Evolutionary conservation across 64 coral and sea anemone genomes (phyloP).

Genomic region (Montipora capricornis): DNA sequence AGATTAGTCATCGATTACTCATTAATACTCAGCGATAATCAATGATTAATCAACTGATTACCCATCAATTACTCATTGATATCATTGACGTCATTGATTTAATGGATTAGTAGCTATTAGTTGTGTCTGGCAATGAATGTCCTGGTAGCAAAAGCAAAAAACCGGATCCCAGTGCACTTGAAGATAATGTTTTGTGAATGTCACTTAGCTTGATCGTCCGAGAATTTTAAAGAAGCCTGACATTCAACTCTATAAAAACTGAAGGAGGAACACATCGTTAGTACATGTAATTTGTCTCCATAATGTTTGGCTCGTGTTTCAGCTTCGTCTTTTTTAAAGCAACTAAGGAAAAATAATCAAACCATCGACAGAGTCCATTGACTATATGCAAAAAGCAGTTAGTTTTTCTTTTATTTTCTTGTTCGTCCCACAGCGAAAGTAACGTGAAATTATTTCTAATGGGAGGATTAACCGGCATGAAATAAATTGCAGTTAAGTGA

Average conservation of each 20-base stretch:
- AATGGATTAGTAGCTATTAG: constrained; percentile 69
- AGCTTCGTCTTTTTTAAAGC: too few relatives aligned
- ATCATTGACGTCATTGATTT: constrained; percentile 55
- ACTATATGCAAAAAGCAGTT: too few relatives aligned
- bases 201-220: constrained; percentile 69
- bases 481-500: constrained; percentile 65
- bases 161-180: constrained; percentile 64
- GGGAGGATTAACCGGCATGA: constrained; percentile 61
- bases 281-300: constrained; percentile 76
- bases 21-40: constrained; percentile 48
- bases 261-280: constrained; percentile 78
- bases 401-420: too few relatives aligned
- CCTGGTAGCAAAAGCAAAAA: constrained; percentile 71
- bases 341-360: too few relatives aligned
- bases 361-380: too few relatives aligned
- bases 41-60: constrained; percentile 66
- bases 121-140: constrained; percentile 69
- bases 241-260: constrained; percentile 71
- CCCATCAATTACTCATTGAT: constrained; percentile 65
- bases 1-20: constrained; percentile 68
- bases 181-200: constrained; percentile 69
- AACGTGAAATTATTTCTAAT: constrained; percentile 11
- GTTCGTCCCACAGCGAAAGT: too few relatives aligned
- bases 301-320: constrained; percentile 60
- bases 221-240: constrained; percentile 63